Evolutionary conservation across 2,888 invertebrate species (phyloP).

Genomic region (Euplagia quadripunctaria): DNA sequence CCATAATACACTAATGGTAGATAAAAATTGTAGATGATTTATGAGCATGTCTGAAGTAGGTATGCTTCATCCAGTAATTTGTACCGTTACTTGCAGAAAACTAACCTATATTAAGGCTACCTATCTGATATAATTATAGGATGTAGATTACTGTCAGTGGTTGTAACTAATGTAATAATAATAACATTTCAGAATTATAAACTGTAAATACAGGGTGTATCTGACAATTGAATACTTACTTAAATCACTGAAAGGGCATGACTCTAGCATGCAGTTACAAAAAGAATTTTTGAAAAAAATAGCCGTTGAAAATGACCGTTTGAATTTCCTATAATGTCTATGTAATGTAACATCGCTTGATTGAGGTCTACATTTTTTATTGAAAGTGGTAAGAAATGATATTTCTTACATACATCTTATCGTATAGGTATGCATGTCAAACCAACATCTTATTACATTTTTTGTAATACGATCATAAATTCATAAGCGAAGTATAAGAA

Average conservation of each 20-base stretch:
- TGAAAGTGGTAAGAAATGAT: conserved; percentile 21
- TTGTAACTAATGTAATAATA: conserved; percentile 34
- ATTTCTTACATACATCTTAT: conserved; percentile 30
- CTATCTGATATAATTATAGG: conserved; percentile 46
- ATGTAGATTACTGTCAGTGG: conserved; percentile 33
- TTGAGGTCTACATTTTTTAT: background rate
- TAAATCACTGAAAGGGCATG: background rate
- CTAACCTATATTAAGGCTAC: conserved; percentile 44
- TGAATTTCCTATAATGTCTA: conserved; percentile 3
- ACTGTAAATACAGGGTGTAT: background rate
- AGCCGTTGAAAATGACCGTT: no score
- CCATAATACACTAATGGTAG: conserved; percentile 26
- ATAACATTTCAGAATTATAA: conserved; percentile 14
- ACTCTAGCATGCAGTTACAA: no score
- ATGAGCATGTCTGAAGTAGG: conserved; percentile 40
- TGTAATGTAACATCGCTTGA: background rate
- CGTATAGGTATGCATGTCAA: background rate
- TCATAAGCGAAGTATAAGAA: background rate
- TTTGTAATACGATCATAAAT: background rate
- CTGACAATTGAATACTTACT: no score
- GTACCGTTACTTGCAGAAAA: conserved; percentile 57
- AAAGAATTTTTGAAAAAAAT: no score
- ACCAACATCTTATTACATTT: background rate
- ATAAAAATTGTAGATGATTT: conserved; percentile 39
- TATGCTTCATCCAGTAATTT: conserved; percentile 49